phyloP scores from a whole-genome alignment of 2,113 vertebrate species.

The Numida meleagris region DNA sequence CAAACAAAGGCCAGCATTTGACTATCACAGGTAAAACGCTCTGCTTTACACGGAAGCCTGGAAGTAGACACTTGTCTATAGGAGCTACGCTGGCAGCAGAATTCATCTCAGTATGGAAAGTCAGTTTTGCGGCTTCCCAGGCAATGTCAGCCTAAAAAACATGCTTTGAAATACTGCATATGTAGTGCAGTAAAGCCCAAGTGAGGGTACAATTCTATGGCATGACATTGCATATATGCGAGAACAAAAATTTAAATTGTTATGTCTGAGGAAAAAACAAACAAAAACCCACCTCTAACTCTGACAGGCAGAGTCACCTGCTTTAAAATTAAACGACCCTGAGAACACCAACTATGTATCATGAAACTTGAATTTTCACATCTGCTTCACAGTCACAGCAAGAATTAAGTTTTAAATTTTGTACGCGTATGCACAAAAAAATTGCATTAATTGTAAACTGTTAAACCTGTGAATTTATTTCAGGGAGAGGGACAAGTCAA shows the following conservation, averaged over 20 bases:
- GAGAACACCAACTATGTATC: rapidly evolving
- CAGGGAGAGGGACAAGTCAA: not conserved
- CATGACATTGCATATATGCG: not conserved
- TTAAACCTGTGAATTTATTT: not conserved
- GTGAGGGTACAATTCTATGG: not conserved
- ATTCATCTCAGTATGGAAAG: rapidly evolving
- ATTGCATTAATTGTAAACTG: not conserved
- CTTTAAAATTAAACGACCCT: not conserved
- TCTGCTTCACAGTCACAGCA: not conserved
- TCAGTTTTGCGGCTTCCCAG: not conserved
- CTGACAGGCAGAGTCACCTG: too few relatives aligned
- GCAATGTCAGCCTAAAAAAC: not conserved
- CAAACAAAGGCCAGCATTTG: not conserved
- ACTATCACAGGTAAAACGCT: not conserved
- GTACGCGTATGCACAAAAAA: not conserved
- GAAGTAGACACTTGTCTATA: not conserved
- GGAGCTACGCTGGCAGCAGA: not conserved
- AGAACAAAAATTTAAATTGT: not conserved
- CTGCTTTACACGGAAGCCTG: not conserved
- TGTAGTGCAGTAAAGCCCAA: not conserved
- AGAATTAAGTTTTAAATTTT: not conserved
- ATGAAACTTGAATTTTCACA: not conserved
- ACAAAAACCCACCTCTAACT: not conserved
- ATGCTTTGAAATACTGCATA: not conserved
- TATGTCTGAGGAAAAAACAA: not conserved